Evolutionary conservation across 1,140 invertebrate species (phyloP), one percentile per base, ranked within the genome.

Genomic region (Reticulitermes speratus): DNA sequence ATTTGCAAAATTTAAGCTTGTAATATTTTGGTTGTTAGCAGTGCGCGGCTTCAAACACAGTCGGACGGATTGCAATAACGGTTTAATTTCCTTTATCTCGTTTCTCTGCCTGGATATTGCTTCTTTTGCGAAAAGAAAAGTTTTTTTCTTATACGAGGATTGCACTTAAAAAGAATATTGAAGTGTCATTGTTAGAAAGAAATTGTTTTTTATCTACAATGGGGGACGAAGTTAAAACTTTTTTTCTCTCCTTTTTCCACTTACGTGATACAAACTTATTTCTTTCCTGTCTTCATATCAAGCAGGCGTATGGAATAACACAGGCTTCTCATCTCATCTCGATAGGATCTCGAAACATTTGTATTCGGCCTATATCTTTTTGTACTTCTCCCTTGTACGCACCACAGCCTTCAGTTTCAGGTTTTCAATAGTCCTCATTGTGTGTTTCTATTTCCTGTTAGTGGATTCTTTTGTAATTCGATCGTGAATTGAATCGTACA

Each of bases 131-230:
- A 75, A 14, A 75, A 30, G 25, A 75, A 30, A 75, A 75, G 9
- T n/a, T 75, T 5, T 38, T 30, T 75, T 30, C 25, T 55, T 55
- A 75, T 25, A 75, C 65, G n/a, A 7, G 65, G 65, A 30, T 75
- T 75, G 65, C 65, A 75, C 65, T 75, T 75, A 75, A 75, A 55
- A 75, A 19, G 65, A 75, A 75, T 75, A 75, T 75, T 75, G 65
- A 75, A 75, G 65, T 75, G 65, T 75, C 65, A 75, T 75, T 75
- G 65, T 75, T 75, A 30, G 65, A 75, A 55, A 30, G 65, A 75
- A 30, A 75, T 75, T n/a, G 25, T 75, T 75, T 75, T 75, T 75
- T 75, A 75, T 75, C 65, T 75, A 11, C 25, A 30, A 75, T 3
- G 14, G 65, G 14, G 16, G 14, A 30, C 1, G n/a, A 75, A 75